These are phyloP conservation scores for Eustalomyia histrio DNA, from an alignment of 2,888 invertebrate species.

Conservation along the genomic window DNA sequence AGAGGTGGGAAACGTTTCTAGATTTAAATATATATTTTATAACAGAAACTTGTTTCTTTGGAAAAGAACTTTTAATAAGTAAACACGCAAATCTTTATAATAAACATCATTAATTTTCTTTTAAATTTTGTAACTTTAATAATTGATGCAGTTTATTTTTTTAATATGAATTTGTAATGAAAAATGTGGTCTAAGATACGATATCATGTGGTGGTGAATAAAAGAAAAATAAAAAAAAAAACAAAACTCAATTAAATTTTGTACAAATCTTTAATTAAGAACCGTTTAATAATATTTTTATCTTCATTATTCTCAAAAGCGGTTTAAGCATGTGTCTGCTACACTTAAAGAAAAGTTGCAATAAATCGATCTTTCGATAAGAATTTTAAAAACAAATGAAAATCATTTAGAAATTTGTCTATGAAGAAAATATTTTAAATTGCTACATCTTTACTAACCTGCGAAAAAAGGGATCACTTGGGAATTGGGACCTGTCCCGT, in stretches of 20 bases:
- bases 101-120: slow-evolving; percentile 25
- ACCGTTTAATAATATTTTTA: slow-evolving; percentile 44
- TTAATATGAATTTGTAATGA: not conserved
- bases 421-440: too few relatives aligned
- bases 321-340: not conserved
- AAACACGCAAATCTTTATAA: slow-evolving; percentile 51
- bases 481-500: too few relatives aligned
- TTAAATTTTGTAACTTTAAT: slow-evolving; percentile 7
- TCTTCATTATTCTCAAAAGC: slow-evolving; percentile 8
- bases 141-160: not conserved
- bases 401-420: too few relatives aligned
- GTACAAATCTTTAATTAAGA: slow-evolving; percentile 44
- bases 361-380: too few relatives aligned
- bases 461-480: too few relatives aligned
- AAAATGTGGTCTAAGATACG: slow-evolving; percentile 7
- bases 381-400: too few relatives aligned
- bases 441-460: too few relatives aligned
- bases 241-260: slow-evolving; percentile 36
- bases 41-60: slow-evolving; percentile 1
- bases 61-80: slow-evolving; percentile 6
- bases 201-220: slow-evolving; percentile 10
- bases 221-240: not conserved
- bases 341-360: not conserved
- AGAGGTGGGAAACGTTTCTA: not conserved
- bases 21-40: not conserved